These are phyloP conservation scores for Cyclargus thomasi DNA, from an alignment of 1,140 invertebrate species.

Conservation along the genomic window DNA sequence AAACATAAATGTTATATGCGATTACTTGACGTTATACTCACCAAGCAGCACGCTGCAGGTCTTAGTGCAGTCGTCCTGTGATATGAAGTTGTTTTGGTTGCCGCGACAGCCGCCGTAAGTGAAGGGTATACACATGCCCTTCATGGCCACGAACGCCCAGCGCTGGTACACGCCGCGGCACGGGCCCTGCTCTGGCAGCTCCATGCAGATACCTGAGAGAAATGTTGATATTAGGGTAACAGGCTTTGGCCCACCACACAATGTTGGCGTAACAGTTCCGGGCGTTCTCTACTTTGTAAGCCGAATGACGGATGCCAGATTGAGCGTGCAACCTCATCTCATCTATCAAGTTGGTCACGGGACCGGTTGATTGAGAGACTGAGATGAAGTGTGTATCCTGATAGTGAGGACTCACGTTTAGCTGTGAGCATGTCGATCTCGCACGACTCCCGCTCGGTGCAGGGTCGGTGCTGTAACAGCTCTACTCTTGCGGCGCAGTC, in stretches of 20 bases:
- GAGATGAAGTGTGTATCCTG: too few species aligned
- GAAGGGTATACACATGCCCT: conserved; percentile 87
- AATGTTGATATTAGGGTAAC: too few species aligned
- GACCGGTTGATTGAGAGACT: too few species aligned
- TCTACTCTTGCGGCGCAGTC: conserved; percentile 78
- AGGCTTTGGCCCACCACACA: too few species aligned
- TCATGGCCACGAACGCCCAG: conserved; percentile 86
- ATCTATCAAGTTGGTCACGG: too few species aligned
- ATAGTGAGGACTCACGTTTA: conserved; percentile 77
- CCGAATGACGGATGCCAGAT: too few species aligned
- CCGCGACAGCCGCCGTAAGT: conserved; percentile 92
- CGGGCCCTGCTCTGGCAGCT: conserved; percentile 83
- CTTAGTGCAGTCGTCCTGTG: conserved; percentile 83
- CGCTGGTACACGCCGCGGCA: conserved; percentile 88
- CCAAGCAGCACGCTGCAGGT: conserved; percentile 80
- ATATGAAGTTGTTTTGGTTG: conserved; percentile 92
- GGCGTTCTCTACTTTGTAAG: too few species aligned
- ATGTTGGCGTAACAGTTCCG: too few species aligned
- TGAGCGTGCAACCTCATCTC: too few species aligned
- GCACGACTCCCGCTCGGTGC: conserved; percentile 80
- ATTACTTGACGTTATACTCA: conserved; percentile 31
- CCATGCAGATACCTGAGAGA: conserved; percentile 82
- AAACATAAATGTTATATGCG: too few species aligned
- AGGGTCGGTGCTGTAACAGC: conserved; percentile 80
- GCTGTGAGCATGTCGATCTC: conserved; percentile 82